A percentile compares a stretch with the other conserved stretches of the same genome.
phyloP scores from a whole-genome alignment of 2,797 vertebrate species.

The Tympanoctomys barrerae region DNA sequence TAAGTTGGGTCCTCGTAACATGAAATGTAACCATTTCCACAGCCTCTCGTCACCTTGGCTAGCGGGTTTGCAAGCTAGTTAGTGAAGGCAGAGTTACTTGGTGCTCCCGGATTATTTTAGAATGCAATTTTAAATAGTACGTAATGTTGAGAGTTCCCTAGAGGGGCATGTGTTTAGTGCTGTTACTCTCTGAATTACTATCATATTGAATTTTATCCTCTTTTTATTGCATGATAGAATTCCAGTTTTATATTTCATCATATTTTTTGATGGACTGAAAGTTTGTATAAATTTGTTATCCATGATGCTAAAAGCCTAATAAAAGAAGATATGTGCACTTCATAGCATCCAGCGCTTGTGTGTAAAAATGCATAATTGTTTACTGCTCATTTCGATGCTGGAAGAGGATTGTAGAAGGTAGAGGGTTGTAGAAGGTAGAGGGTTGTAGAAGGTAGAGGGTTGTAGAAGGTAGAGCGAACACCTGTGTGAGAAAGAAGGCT shows the following conservation, averaged over 20 bases:
- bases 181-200: conserved; percentile 67
- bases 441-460: background rate
- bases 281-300: conserved; percentile 79
- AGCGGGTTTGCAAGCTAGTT: conserved; percentile 64
- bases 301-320: conserved; percentile 71
- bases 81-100: conserved; percentile 57
- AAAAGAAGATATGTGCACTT: conserved; percentile 35
- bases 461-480: background rate
- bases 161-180: conserved; percentile 55
- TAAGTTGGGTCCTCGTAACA: background rate
- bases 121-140: conserved; percentile 61
- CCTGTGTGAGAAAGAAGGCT: background rate
- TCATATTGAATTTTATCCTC: conserved; percentile 79
- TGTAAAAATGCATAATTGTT: conserved; percentile 22
- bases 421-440: background rate
- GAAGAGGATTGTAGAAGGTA: background rate
- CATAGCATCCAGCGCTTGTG: background rate
- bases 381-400: background rate
- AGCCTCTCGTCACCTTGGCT: background rate
- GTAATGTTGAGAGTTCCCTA: conserved; percentile 75
- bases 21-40: background rate
- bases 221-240: conserved; percentile 77
- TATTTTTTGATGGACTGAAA: conserved; percentile 82
- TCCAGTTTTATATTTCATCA: conserved; percentile 77
- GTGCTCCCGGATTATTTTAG: conserved; percentile 60